A percentile compares a stretch with the other conserved stretches of the same genome.
These are phyloP conservation scores for Pantala flavescens DNA, from an alignment of 1,140 invertebrate genomes.

Conservation along the genomic window DNA sequence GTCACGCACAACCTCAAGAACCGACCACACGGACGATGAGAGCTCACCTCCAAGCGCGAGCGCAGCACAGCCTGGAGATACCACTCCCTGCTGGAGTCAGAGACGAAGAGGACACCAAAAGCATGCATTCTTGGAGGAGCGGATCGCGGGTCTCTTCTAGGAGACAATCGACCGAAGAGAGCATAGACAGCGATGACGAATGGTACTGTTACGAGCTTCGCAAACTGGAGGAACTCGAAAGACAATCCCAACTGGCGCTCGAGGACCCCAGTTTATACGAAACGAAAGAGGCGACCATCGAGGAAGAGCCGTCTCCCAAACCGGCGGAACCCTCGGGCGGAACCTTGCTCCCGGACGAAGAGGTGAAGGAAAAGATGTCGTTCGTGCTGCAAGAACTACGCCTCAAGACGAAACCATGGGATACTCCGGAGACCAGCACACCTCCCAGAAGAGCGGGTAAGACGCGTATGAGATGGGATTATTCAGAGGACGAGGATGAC, in stretches of 20 bases:
- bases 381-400: conserved; percentile 61
- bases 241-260: conserved; percentile 53
- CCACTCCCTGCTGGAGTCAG: conserved; percentile 43
- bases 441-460: neutral
- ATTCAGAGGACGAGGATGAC: neutral
- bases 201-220: conserved; percentile 83
- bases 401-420: conserved; percentile 41
- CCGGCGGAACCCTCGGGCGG: neutral
- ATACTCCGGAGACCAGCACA: neutral
- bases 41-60: conserved; percentile 32
- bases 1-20: conserved; percentile 11
- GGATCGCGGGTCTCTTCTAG: conserved; percentile 75
- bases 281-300: conserved; percentile 45
- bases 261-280: conserved; percentile 35
- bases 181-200: conserved; percentile 85
- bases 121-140: conserved; percentile 75
- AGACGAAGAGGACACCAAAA: conserved; percentile 76
- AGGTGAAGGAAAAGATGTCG: conserved; percentile 66
- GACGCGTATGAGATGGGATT: neutral
- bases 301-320: conserved; percentile 28
- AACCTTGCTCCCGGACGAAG: conserved; percentile 49
- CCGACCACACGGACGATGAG: conserved; percentile 14
- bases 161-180: conserved; percentile 82
- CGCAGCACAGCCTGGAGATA: conserved; percentile 71
- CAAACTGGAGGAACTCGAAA: conserved; percentile 76